phyloP scores from a whole-genome alignment of 2,113 vertebrate species.

The Phainopepla nitens region DNA sequence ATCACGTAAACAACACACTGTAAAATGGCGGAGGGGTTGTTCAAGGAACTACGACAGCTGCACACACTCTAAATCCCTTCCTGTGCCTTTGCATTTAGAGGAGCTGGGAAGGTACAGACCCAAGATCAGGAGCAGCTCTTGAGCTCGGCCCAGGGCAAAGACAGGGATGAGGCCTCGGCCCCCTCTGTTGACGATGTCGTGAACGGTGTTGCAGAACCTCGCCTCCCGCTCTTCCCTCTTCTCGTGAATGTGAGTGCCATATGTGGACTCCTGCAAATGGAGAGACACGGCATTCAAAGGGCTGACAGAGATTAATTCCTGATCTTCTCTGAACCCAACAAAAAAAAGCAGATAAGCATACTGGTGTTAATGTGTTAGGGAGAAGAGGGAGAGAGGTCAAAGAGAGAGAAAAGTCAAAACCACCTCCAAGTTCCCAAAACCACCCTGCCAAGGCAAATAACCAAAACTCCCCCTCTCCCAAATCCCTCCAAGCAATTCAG shows the following conservation, averaged over 20 bases:
- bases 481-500: neutral
- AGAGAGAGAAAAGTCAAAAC: neutral
- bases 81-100: neutral
- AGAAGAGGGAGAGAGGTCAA: neutral
- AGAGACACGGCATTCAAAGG: neutral
- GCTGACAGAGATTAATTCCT: neutral
- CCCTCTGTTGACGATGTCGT: slow-evolving; percentile 94
- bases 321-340: neutral
- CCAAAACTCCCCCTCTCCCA: neutral
- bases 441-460: neutral
- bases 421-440: neutral
- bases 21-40: neutral
- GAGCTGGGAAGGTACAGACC: slow-evolving; percentile 68
- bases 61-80: neutral
- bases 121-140: slow-evolving; percentile 92
- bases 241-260: slow-evolving; percentile 96
- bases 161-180: slow-evolving; percentile 94
- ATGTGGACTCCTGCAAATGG: slow-evolving; percentile 85
- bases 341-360: neutral
- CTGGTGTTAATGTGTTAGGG: rapidly evolving
- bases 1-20: neutral
- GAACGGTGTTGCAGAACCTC: slow-evolving; percentile 94
- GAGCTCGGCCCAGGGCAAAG: slow-evolving; percentile 93
- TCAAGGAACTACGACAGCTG: neutral
- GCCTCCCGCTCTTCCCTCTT: slow-evolving; percentile 95